These are phyloP conservation scores for Silurus glanis DNA, from an alignment of 2,113 vertebrate species.

Conservation along the genomic window DNA sequence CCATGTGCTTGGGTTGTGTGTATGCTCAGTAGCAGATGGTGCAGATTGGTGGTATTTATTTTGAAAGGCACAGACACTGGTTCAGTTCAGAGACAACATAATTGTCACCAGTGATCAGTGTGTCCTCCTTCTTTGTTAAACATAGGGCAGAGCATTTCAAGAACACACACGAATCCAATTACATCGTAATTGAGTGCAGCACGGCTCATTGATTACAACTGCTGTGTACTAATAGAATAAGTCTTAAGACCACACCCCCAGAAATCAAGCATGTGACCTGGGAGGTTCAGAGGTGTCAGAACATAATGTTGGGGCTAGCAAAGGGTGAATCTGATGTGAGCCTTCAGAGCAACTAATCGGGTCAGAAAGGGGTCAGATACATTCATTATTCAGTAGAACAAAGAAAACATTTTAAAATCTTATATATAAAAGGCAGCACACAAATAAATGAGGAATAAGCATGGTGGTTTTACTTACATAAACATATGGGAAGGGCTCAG, in stretches of 20 bases:
- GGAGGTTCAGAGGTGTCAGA: slow-evolving; percentile 52
- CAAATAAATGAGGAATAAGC: background rate
- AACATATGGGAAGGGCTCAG: background rate
- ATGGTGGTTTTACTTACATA: slow-evolving; percentile 50
- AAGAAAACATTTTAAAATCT: background rate
- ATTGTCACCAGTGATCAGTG: slow-evolving; percentile 65
- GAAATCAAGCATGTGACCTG: slow-evolving; percentile 62
- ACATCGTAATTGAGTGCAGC: slow-evolving; percentile 70
- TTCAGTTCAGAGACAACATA: slow-evolving; percentile 56
- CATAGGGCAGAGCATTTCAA: slow-evolving; percentile 49
- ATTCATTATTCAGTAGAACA: slow-evolving; percentile 33
- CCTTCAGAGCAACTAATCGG: background rate
- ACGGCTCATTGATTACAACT: slow-evolving; percentile 74
- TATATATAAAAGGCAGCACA: background rate
- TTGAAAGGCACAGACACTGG: slow-evolving; percentile 44
- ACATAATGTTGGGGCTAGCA: slow-evolving; percentile 55
- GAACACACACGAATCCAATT: slow-evolving; percentile 70
- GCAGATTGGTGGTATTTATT: slow-evolving; percentile 21
- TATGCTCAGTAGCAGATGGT: slow-evolving; percentile 2
- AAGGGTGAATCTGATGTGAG: slow-evolving; percentile 49
- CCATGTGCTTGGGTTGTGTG: slow-evolving; percentile 19
- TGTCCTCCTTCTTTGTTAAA: slow-evolving; percentile 61
- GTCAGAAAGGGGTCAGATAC: slow-evolving; percentile 8
- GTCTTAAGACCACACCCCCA: slow-evolving; percentile 51
- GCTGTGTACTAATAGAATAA: slow-evolving; percentile 57